phyloP scores from a whole-genome alignment of 2,113 vertebrate genomes.

The Pandion haliaetus region DNA sequence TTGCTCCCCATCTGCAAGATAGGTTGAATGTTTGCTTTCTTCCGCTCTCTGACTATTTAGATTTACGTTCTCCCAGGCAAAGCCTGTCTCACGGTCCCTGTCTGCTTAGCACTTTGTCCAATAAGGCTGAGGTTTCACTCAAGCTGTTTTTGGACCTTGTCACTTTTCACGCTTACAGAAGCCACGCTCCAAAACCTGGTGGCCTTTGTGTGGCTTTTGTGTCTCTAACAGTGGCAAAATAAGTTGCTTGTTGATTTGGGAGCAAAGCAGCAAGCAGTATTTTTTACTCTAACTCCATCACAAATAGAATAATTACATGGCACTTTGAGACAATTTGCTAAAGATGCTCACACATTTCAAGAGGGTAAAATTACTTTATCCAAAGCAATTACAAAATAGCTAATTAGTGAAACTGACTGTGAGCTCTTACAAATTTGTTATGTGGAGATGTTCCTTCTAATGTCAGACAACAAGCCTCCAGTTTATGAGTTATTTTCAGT shows the following conservation, averaged over 20 bases:
- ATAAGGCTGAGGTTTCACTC: not conserved
- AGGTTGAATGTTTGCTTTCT: not conserved
- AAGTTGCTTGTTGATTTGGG: conserved; percentile 30
- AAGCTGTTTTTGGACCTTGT: not conserved
- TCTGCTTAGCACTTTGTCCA: not conserved
- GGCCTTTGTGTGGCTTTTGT: not conserved
- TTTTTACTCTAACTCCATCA: conserved; percentile 28
- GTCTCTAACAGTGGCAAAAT: not conserved
- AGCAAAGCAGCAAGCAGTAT: conserved; percentile 23
- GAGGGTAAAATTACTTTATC: conserved; percentile 58
- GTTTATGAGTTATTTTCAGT: conserved; percentile 50
- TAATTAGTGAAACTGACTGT: conserved; percentile 71
- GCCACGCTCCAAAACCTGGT: not conserved
- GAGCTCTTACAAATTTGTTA: conserved; percentile 59
- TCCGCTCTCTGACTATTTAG: not conserved
- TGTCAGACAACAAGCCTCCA: conserved; percentile 33
- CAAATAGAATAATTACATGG: conserved; percentile 65
- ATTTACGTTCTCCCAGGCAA: not conserved
- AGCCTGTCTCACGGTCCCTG: not conserved
- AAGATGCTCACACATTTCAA: conserved; percentile 61
- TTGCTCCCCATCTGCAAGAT: conserved; percentile 25
- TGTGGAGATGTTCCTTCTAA: conserved; percentile 46
- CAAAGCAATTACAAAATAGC: conserved; percentile 65
- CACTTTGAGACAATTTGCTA: conserved; percentile 63
- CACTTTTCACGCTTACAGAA: not conserved